Evolutionary conservation across 2,888 invertebrate genomes (phyloP), one percentile per base, ranked within the genome.

Genomic region (Nomada goodeniana): DNA sequence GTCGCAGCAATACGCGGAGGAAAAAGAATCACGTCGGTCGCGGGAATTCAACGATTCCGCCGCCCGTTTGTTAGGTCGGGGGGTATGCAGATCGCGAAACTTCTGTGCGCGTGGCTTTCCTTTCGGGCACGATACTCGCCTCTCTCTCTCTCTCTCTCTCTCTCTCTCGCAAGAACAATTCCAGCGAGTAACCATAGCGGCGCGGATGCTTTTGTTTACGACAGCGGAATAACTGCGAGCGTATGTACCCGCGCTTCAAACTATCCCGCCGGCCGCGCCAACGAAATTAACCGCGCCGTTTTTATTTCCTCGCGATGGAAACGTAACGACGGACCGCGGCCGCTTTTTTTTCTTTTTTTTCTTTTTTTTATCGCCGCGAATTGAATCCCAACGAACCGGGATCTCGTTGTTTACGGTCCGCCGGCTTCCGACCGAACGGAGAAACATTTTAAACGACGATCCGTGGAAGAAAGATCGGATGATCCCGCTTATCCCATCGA

Each of bases 241-340:
- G 36, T 9, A 7, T 7, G 36, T 36, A 36, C 36, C 36, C 23
- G 26, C 2, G 57, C 23, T 13, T 23, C 23, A 11, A 23, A 47
- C 15, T 26, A 26, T 57, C 57, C 23, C 23, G 57, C 10, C 4
- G 26, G 57, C 13, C 13, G n/a, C 57, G 26, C 20, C 23, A 13
- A 11, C 20, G 57, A 57, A 57, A 57, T 57, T 57, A 57, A 57
- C 57, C 13, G 57, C 11, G 20, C 57, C 57, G 23, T 57, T 57
- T 57, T 57, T 57, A 57, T 57, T 26, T 20, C 20, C 10, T 11
- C 20, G 11, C 9, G 53, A 53, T 53, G 20, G 20, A 2, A 13
- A 26, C 11, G 57, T 10, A 57, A 11, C 57, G 13, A 26, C 20
- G 4, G 15, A n/a, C 23, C 57, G 11, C 5, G 36, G 7, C 36